Evolutionary conservation across 2,797 vertebrate genomes (phyloP).

Genomic region (Chrosomus eos): DNA sequence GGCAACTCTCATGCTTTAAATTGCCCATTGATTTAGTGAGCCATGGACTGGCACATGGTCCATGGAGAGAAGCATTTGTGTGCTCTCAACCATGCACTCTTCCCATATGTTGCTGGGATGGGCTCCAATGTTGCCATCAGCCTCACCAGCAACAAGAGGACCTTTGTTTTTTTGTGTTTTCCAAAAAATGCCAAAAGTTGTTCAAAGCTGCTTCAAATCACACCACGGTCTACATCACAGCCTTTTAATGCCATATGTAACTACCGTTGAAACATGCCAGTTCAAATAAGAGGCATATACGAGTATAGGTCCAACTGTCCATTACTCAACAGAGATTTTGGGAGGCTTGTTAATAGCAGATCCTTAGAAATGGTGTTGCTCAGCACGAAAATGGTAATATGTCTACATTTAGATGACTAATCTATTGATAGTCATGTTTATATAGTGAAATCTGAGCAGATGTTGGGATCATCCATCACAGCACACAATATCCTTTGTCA

Average conservation of each 20-base stretch:
- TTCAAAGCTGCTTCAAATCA: slow-evolving; percentile 34
- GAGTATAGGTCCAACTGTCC: slow-evolving; percentile 12
- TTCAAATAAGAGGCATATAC: slow-evolving; percentile 32
- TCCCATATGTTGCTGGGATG: slow-evolving; percentile 86
- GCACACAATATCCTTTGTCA: slow-evolving; percentile 85
- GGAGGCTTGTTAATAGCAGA: slow-evolving; percentile 7
- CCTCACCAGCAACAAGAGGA: slow-evolving; percentile 77
- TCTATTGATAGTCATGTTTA: background rate
- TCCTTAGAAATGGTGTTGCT: background rate
- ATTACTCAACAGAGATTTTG: slow-evolving; percentile 25
- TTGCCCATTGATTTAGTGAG: slow-evolving; percentile 80
- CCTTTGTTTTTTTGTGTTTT: slow-evolving; percentile 74
- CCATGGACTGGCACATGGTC: slow-evolving; percentile 79
- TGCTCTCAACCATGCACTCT: slow-evolving; percentile 81
- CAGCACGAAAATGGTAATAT: background rate
- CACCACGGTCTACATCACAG: slow-evolving; percentile 32
- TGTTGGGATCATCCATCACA: slow-evolving; percentile 86
- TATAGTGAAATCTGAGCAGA: slow-evolving; percentile 81
- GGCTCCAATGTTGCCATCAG: slow-evolving; percentile 83
- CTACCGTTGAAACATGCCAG: slow-evolving; percentile 25
- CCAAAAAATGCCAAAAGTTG: slow-evolving; percentile 32
- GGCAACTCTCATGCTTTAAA: slow-evolving; percentile 77
- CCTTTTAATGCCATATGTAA: slow-evolving; percentile 43
- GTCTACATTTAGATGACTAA: background rate
- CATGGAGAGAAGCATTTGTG: slow-evolving; percentile 79